Evolutionary conservation across 2,113 vertebrate species (phyloP), one percentile per base, ranked within the genome.

Genomic region (Lepidothrix coronata): DNA sequence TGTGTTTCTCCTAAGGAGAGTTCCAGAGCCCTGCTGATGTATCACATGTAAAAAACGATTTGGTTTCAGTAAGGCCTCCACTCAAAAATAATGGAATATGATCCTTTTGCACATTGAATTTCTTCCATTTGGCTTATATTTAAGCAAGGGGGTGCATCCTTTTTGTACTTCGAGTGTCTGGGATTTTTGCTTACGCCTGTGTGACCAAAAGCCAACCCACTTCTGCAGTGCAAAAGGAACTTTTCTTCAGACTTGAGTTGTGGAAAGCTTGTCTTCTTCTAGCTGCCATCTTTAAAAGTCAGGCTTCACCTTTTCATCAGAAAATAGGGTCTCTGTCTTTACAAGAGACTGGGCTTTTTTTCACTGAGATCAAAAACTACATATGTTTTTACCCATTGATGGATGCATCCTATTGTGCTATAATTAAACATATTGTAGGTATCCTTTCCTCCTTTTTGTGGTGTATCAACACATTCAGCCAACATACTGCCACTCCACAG

Each of bases 1-100:
- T 90, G 49, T 96, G 62, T 90, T 91, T 82, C 76, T 92, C 59
- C 76, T 67, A 59, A 84, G 65, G 44, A 77, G 43, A 83, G 48
- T 88, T 85, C 75, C 88, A 96, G 80, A 91, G 71, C 24, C 72
- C 91, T 52, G 72, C 83, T 95, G 86, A 67, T 86, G 43, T 28
- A 63, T 55, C 83, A 55, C 63, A 89, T 13, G 1, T 85, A 41
- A 73, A 88, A 91, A 86, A 95, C 74, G 62, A 94, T 37, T 92
- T 90, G 22, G n/a, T 93, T 95, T 95, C 67, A 88, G 37, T 62
- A 88, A 94, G 51, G 15, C 30, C 59, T 93, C 31, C 27, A 33
- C 55, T 74, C 51, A 86, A 35, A 86, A 89, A 48, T 63, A 77
- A 63, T 28, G 43, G 63, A 91, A 92, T 51, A 74, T 1, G 23